phyloP scores from a whole-genome alignment of 2,797 vertebrate genomes.

The Anguilla megastoma region DNA sequence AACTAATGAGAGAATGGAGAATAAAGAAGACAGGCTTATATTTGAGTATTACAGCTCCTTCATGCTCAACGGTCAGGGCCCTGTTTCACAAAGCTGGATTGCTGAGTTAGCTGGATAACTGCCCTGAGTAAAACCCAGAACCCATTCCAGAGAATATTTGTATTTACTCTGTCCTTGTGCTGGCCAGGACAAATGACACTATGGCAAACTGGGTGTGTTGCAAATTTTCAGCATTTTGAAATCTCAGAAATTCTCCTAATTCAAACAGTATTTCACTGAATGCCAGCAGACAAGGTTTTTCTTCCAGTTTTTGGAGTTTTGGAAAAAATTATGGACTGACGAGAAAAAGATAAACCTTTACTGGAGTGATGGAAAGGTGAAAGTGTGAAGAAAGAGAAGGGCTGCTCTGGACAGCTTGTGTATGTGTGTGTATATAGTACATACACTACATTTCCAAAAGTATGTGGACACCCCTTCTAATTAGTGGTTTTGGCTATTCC shows the following conservation, averaged over 20 bases:
- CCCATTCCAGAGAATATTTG: neutral
- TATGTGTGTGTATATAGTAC: too few relatives aligned
- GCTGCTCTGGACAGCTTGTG: too few relatives aligned
- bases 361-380: too few relatives aligned
- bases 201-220: neutral
- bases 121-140: too few relatives aligned
- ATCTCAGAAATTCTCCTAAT: constrained; percentile 29
- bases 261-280: constrained; percentile 37
- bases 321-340: neutral
- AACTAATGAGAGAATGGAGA: neutral
- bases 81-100: too few relatives aligned
- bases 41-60: neutral
- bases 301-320: constrained; percentile 22
- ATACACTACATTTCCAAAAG: too few relatives aligned
- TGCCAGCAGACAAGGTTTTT: neutral
- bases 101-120: too few relatives aligned
- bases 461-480: too few relatives aligned
- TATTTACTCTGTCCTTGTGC: neutral
- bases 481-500: too few relatives aligned
- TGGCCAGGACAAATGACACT: neutral
- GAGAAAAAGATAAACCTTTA: too few relatives aligned
- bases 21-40: neutral
- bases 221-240: neutral
- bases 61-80: neutral
- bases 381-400: too few relatives aligned